Base-by-base conservation (phyloP, 2,888 invertebrate species). In the Kryphioiulus occultus region DNA sequence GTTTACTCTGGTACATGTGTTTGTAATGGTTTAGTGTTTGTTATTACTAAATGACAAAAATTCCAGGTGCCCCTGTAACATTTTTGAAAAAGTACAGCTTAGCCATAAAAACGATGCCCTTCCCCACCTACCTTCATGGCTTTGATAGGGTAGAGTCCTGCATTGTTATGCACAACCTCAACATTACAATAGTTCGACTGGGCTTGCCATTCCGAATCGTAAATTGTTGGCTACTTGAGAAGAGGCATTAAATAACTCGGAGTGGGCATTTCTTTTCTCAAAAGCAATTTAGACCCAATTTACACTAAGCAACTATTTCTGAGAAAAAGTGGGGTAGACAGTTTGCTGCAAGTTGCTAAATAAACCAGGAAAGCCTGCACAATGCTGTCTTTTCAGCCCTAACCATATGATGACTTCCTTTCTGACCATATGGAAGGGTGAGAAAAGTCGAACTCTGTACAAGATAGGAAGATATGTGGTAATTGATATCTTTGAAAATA, bases 371-470 rank as follows among this genome's bases (percentile, higher is more conserved):
- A 30, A 78, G 0, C 17, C 26, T 15, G 78, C 17, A 78, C 78
- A 78, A 30, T 30, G 30, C 53, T n/a, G 53, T 15, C 53, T n/a
- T 53, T n/a, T 53, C 53, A 53, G n/a, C 53, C 53, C 78, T 78
- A 78, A 78, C 78, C 78, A 78, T 30, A 30, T 78, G 78, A 78
- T 78, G 30, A 30, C 78, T 78, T 78, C 78, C 30, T 26, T 78
- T 78, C 26, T 78, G 30, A 30, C 68, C 78, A 78, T 30, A 78
- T 78, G 78, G 78, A 78, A 78, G 78, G 12, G 78, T 9, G 78
- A 10, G 30, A 15, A 78, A 78, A 78, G 26, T 78, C 78, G 30
- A 30, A 30, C 78, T 26, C 26, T 78, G 30, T 17, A 30, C 26
- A 78, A 78, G 30, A 15, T 30, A 26, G 22, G 53, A n/a, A 59